These are phyloP conservation scores for Diceros bicornis DNA, from an alignment of 2,797 vertebrate species.

Conservation along the genomic window DNA sequence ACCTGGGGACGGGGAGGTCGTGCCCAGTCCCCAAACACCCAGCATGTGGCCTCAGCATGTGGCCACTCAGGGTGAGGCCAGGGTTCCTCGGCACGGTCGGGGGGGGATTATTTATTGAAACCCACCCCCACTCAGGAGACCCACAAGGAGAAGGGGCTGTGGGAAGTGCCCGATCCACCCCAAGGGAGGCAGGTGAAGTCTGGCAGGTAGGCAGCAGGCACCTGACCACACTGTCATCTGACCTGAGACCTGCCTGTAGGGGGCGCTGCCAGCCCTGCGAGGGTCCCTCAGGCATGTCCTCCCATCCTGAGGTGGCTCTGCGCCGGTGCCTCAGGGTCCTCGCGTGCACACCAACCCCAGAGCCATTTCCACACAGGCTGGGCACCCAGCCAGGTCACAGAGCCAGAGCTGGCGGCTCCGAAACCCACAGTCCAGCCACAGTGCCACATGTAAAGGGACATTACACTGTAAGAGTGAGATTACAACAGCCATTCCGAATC, in stretches of 20 bases:
- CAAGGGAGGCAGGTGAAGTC: not conserved
- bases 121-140: not conserved
- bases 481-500: not conserved
- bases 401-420: not conserved
- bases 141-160: not conserved
- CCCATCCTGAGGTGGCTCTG: not conserved
- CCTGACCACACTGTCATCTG: fast-evolving
- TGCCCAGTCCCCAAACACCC: not conserved
- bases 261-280: no score
- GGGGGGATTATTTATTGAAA: not conserved
- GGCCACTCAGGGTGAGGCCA: not conserved
- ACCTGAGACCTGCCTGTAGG: not conserved
- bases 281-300: no score
- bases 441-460: not conserved
- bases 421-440: not conserved
- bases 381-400: not conserved
- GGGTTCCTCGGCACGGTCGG: not conserved
- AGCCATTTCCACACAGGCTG: not conserved
- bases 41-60: not conserved
- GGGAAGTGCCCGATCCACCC: not conserved
- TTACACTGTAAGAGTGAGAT: not conserved
- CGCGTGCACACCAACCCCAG: not conserved
- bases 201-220: not conserved
- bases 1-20: not conserved
- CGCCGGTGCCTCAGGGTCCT: not conserved